These are phyloP conservation scores for Ferrisia virgata DNA, from an alignment of 2,888 invertebrate genomes.

Conservation along the genomic window DNA sequence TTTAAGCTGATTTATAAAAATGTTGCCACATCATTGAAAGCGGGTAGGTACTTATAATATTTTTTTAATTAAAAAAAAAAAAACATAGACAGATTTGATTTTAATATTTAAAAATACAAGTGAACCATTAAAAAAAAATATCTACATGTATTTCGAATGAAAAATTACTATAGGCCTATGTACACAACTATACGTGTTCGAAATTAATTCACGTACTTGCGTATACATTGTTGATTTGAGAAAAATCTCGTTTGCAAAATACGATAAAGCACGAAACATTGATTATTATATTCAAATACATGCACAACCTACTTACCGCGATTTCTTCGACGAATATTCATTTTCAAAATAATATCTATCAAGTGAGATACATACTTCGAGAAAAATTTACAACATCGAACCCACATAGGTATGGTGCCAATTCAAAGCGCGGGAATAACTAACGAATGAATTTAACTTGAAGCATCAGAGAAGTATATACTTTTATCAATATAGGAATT, in stretches of 20 bases:
- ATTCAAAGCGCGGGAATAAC: not conserved
- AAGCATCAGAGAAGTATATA: not conserved
- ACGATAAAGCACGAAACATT: too few species aligned
- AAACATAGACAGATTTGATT: too few species aligned
- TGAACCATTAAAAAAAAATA: not conserved
- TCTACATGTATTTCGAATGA: too few species aligned
- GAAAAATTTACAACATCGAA: not conserved
- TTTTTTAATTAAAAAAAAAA: too few species aligned
- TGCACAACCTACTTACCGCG: not conserved
- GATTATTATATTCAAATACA: too few species aligned
- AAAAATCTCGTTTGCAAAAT: too few species aligned
- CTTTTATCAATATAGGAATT: slow-evolving; percentile 1
- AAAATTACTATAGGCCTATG: not conserved
- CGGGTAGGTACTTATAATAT: too few species aligned
- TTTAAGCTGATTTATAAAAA: not conserved
- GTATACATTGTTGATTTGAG: too few species aligned
- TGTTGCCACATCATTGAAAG: not conserved
- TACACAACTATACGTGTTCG: not conserved
- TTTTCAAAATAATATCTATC: not conserved
- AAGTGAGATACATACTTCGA: not conserved
- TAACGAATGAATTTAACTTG: not conserved
- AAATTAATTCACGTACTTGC: too few species aligned
- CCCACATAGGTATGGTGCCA: not conserved
- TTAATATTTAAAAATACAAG: not conserved
- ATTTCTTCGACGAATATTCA: not conserved